These are phyloP conservation scores for Porites lutea DNA, from an alignment of 64 coral and sea anemone genomes.

Conservation along the genomic window DNA sequence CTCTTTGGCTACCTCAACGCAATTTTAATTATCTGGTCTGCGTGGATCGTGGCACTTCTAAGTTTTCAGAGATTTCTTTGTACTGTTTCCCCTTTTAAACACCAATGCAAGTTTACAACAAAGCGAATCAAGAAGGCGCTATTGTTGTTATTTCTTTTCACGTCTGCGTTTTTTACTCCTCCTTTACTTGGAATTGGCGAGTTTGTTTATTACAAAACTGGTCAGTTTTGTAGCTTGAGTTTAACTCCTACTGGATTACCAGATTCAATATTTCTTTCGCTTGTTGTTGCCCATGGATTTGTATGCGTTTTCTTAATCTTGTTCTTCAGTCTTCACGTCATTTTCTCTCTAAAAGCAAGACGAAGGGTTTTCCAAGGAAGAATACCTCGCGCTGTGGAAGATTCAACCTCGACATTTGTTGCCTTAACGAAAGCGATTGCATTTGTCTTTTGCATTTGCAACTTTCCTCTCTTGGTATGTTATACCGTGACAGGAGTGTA, in stretches of 20 bases:
- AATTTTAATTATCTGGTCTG: slow-evolving; percentile 25
- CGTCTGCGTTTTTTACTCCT: background rate
- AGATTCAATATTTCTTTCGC: slow-evolving; percentile 15
- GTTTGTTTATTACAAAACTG: slow-evolving; percentile 46
- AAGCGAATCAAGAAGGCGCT: background rate
- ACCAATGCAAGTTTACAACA: slow-evolving; percentile 19
- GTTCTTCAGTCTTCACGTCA: background rate
- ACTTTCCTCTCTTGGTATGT: slow-evolving; percentile 38
- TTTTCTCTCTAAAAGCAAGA: background rate
- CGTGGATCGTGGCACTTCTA: slow-evolving; percentile 32
- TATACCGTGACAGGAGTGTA: background rate
- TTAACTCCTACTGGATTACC: slow-evolving; percentile 16
- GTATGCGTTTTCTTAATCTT: background rate
- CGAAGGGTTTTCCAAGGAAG: background rate
- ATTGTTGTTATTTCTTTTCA: background rate
- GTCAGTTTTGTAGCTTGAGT: slow-evolving; percentile 34
- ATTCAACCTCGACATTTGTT: slow-evolving; percentile 25
- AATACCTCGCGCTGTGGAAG: background rate
- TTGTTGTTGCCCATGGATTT: slow-evolving; percentile 22
- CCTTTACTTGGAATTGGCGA: slow-evolving; percentile 30
- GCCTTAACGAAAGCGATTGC: slow-evolving; percentile 21
- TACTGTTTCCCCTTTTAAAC: background rate
- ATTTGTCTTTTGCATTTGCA: slow-evolving; percentile 33
- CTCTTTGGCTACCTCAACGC: slow-evolving; percentile 7
- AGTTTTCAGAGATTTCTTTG: background rate